phyloP scores from a whole-genome alignment of 2,113 vertebrate genomes.

The Phoxinus phoxinus region DNA sequence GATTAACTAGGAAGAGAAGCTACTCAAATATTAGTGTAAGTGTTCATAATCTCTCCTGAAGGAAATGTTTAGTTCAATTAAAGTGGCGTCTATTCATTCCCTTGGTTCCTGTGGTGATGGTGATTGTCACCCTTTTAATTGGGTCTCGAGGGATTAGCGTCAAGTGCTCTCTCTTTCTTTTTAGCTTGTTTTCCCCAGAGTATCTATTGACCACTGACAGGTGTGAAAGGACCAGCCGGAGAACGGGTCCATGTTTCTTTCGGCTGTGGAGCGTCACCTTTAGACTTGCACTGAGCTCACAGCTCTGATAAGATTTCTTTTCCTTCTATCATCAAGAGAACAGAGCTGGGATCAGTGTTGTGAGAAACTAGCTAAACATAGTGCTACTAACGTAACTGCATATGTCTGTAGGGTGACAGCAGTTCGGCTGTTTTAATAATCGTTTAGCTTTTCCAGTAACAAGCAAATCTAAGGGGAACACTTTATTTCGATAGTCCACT shows the following conservation, averaged over 20 bases:
- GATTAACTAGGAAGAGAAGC: neutral
- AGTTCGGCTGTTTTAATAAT: too few species aligned
- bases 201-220: slow-evolving; percentile 43
- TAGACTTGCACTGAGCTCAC: neutral
- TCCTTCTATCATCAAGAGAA: neutral
- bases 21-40: neutral
- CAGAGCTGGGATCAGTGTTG: neutral
- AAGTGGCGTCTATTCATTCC: slow-evolving; percentile 66
- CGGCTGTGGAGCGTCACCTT: neutral
- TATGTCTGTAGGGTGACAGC: too few species aligned
- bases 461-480: too few species aligned
- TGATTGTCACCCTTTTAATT: slow-evolving; percentile 70
- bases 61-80: slow-evolving; percentile 71
- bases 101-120: slow-evolving; percentile 49
- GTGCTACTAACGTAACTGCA: too few species aligned
- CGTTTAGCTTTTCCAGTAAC: neutral
- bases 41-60: slow-evolving; percentile 28
- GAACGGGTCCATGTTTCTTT: neutral
- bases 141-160: slow-evolving; percentile 71
- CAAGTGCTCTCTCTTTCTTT: slow-evolving; percentile 52
- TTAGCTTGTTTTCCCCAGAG: neutral
- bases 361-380: neutral
- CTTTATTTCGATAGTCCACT: too few species aligned
- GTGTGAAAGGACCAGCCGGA: slow-evolving; percentile 43
- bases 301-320: neutral